Base-by-base conservation (phyloP, 2,888 invertebrate genomes). In the Azorinus chamasolen region DNA sequence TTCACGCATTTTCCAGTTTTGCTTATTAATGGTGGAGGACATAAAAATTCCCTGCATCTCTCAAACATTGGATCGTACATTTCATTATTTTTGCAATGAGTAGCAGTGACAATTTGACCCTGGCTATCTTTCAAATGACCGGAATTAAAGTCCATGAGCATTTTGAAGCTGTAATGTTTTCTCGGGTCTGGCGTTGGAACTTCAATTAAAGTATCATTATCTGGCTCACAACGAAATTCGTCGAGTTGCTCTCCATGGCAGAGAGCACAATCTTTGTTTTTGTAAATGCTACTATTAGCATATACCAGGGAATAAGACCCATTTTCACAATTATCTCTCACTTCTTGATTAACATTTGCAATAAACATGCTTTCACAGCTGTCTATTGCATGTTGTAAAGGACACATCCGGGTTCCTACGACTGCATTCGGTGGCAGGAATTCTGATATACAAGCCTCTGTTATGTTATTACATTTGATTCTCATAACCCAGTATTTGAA, bases 211-310 rank as follows among this genome's bases (percentile, higher is more conserved):
- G 10, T 39, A n/a, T 27, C 6, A 8, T 24, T 25, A 2, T 20
- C 14, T 14, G 50, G 64, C 22, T 68, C 57, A 48, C 74, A 74
- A 18, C 37, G 18, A 8, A 74, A 51, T 1, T 43, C 45, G 18
- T 58, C 39, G 12, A 2, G 10, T 0, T 32, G 24, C 3, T 55
- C n/a, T 18, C 32, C 37, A 58, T 88, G 72, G 61, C 91, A 91
- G 8, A 79, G 43, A 8, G 90, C 91, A 70, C 91, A 91, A 61
- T 83, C 82, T 50, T 69, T 54, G 55, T 90, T 90, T 32, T 76
- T 73, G 76, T 86, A 90, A n/a, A 53, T 32, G 14, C 3, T 41
- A 0, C 25, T 51, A 0, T 14, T 8, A 20, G 27, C 45, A 64
- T 64, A 74, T 2, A 70, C 58, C 5, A 73, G 27, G 2, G 64